These are phyloP conservation scores for Homarus gammarus DNA, from an alignment of 2,888 invertebrate species.

Conservation along the genomic window DNA sequence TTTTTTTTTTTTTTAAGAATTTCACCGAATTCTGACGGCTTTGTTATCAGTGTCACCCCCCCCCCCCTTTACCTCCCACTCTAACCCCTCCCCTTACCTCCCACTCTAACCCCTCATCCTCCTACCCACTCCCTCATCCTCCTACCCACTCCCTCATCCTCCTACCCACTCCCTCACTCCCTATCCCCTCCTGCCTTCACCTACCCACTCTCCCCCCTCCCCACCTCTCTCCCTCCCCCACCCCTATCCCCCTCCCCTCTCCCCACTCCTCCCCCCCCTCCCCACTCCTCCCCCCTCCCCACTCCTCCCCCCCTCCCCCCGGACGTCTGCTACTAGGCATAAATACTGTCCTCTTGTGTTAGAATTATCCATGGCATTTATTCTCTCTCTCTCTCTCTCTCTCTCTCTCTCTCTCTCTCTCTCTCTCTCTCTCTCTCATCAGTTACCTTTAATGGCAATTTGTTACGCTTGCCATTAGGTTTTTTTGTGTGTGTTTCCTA, in stretches of 20 bases:
- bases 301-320: background rate
- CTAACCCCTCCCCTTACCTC: background rate
- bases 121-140: background rate
- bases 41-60: no score
- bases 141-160: background rate
- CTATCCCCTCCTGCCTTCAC: background rate
- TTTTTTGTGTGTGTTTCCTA: no score
- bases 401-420: slow-evolving; percentile 13
- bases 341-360: no score
- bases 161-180: background rate
- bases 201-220: background rate
- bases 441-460: no score
- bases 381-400: background rate
- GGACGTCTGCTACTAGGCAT: no score
- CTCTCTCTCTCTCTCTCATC: background rate
- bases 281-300: background rate
- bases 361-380: no score
- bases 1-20: no score
- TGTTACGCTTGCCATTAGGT: no score
- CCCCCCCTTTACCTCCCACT: background rate
- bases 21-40: no score
- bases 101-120: background rate
- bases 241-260: background rate
- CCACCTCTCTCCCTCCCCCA: background rate
- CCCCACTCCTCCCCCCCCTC: no score